Evolutionary conservation across 1,140 invertebrate species (phyloP).

Genomic region (Protaetia brevitarsis): DNA sequence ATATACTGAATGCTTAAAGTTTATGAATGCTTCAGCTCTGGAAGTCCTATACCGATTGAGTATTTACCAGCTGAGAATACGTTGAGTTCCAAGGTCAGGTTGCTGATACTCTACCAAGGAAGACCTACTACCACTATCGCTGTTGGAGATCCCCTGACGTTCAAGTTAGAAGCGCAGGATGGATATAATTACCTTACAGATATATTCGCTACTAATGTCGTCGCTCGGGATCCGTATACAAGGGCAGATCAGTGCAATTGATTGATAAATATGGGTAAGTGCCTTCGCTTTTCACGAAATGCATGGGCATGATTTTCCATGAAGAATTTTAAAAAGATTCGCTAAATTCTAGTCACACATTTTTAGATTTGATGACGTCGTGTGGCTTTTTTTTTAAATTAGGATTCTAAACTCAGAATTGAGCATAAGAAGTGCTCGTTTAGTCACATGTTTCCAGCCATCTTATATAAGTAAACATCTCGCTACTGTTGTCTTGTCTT

Average conservation of each 20-base stretch:
- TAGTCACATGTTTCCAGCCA: too few relatives aligned
- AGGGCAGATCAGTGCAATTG: constrained; percentile 82
- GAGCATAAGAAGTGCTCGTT: too few relatives aligned
- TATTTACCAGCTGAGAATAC: constrained; percentile 88
- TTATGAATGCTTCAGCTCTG: constrained; percentile 59
- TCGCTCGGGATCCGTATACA: constrained; percentile 90
- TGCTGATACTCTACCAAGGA: constrained; percentile 84
- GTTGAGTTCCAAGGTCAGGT: constrained; percentile 78
- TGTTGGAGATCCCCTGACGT: constrained; percentile 89
- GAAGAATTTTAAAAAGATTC: too few relatives aligned
- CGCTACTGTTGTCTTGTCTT: too few relatives aligned
- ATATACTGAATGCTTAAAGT: background rate
- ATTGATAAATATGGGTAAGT: constrained; percentile 84
- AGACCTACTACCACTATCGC: constrained; percentile 89
- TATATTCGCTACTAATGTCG: constrained; percentile 90
- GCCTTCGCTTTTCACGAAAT: background rate
- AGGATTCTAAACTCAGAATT: too few relatives aligned
- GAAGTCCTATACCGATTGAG: constrained; percentile 87
- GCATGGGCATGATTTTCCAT: too few relatives aligned
- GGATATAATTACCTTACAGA: constrained; percentile 85
- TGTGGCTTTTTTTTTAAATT: too few relatives aligned
- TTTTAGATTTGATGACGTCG: too few relatives aligned
- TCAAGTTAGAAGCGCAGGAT: constrained; percentile 83
- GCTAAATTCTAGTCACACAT: too few relatives aligned
- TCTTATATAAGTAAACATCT: too few relatives aligned